phyloP scores from a whole-genome alignment of 2,113 vertebrate genomes.

The Gymnarchus niloticus region DNA sequence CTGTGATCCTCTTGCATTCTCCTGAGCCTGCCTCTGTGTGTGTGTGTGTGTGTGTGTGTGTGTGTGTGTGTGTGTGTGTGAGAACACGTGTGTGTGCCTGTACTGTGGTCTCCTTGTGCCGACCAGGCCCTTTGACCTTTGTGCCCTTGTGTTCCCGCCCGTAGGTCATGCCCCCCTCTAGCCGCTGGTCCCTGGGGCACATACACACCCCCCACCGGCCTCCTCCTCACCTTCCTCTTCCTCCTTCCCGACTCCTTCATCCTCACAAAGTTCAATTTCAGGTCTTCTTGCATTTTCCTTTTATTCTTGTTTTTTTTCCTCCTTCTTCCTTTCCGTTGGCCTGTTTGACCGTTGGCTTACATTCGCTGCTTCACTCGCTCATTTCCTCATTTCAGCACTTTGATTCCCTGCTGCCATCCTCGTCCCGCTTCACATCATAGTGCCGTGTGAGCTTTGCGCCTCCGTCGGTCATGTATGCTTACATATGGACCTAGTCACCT shows the following conservation, averaged over 20 bases:
- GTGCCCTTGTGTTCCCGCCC: slow-evolving; percentile 50
- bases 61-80: slow-evolving; percentile 17
- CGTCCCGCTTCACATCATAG: background rate
- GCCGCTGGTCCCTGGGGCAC: slow-evolving; percentile 69
- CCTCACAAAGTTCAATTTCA: slow-evolving; percentile 63
- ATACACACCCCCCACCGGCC: slow-evolving; percentile 71
- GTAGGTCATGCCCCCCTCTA: slow-evolving; percentile 65
- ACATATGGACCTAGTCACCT: background rate
- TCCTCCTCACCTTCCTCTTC: slow-evolving; percentile 70
- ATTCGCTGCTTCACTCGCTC: background rate
- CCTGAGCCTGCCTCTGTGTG: background rate
- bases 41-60: slow-evolving; percentile 15
- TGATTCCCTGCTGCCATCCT: background rate
- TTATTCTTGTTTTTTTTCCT: slow-evolving; percentile 36
- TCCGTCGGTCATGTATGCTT: background rate
- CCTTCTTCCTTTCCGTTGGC: slow-evolving; percentile 26
- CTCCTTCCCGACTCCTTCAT: slow-evolving; percentile 60
- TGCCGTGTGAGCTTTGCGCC: slow-evolving; percentile 8
- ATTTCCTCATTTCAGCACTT: slow-evolving; percentile 27
- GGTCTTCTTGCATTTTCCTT: slow-evolving; percentile 61
- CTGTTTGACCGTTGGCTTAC: background rate
- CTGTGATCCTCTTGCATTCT: background rate
- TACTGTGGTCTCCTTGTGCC: slow-evolving; percentile 32
- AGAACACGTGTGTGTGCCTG: slow-evolving; percentile 27
- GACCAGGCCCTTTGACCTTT: slow-evolving; percentile 52